These are phyloP conservation scores for Prochilodus magdalenae DNA, from an alignment of 2,113 vertebrate species.

Conservation along the genomic window DNA sequence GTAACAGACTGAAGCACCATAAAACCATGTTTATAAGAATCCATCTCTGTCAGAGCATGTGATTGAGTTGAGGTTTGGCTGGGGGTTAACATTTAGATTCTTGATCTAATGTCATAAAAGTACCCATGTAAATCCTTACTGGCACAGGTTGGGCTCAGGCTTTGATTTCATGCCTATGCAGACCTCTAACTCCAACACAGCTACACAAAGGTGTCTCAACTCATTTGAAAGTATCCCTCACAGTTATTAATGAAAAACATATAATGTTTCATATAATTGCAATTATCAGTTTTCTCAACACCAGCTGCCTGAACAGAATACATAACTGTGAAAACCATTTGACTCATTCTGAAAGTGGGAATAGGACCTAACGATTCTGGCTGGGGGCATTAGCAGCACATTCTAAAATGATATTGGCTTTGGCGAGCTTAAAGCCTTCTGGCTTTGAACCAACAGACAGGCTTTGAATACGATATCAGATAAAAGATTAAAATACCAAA, in stretches of 20 bases:
- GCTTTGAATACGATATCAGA: neutral
- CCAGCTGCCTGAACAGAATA: neutral
- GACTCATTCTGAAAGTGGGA: neutral
- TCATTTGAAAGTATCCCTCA: neutral
- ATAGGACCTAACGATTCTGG: neutral
- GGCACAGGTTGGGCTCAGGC: too few relatives aligned
- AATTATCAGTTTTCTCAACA: neutral
- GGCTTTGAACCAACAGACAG: conserved; percentile 1
- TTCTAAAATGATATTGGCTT: conserved; percentile 8
- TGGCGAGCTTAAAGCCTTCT: neutral
- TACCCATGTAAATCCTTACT: too few relatives aligned
- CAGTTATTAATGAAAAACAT: neutral
- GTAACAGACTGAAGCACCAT: too few relatives aligned
- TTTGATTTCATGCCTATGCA: neutral
- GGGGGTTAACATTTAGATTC: too few relatives aligned
- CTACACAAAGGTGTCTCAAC: too few relatives aligned
- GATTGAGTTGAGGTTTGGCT: too few relatives aligned
- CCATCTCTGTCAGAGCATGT: too few relatives aligned
- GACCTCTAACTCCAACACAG: neutral
- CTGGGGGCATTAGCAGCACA: neutral
- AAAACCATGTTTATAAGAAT: too few relatives aligned
- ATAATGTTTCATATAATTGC: neutral
- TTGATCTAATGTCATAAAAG: too few relatives aligned
- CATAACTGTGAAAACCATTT: neutral
- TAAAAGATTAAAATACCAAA: neutral